Percentiles rank a stretch among this genome's conserved stretches.
Conservation (phyloP, 2,113 vertebrate genomes). For the Glaucidium brasilianum region DNA sequence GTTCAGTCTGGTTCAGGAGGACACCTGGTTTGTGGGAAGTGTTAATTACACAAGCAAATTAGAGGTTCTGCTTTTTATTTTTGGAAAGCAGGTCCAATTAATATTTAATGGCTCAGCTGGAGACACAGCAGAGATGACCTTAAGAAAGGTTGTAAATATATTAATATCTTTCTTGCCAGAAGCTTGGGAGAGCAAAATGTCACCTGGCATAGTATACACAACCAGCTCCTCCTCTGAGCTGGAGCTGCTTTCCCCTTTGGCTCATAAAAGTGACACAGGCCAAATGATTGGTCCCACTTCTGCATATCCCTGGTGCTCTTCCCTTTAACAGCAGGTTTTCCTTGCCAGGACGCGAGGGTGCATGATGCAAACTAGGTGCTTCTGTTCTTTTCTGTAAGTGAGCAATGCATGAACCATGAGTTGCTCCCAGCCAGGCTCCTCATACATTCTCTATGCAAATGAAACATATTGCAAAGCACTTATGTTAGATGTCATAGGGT, state of each 20-base stretch:
- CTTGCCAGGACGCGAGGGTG: not conserved
- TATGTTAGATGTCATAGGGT: not conserved
- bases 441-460: not conserved
- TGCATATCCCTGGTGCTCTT: not conserved
- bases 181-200: conserved; percentile 23
- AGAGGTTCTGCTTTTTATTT: conserved; percentile 40
- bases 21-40: conserved; percentile 49
- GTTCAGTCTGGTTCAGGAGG: not conserved
- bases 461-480: not conserved
- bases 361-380: not conserved
- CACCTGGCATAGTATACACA: not conserved
- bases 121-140: conserved; percentile 55
- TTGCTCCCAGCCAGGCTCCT: not conserved
- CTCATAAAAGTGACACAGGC: not conserved
- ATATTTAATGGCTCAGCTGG: conserved; percentile 59
- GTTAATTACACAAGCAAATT: conserved; percentile 58
- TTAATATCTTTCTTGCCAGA: not conserved
- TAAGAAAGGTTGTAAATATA: conserved; percentile 51
- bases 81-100: conserved; percentile 47
- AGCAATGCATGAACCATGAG: not conserved
- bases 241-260: not conserved
- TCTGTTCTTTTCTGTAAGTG: not conserved
- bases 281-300: not conserved
- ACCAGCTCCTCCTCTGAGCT: not conserved
- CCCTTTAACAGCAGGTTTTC: not conserved